A percentile compares a stretch with the other conserved stretches of the same genome.
Conservation (phyloP, 1,140 invertebrate genomes). For the Metopolophium dirhodum region DNA sequence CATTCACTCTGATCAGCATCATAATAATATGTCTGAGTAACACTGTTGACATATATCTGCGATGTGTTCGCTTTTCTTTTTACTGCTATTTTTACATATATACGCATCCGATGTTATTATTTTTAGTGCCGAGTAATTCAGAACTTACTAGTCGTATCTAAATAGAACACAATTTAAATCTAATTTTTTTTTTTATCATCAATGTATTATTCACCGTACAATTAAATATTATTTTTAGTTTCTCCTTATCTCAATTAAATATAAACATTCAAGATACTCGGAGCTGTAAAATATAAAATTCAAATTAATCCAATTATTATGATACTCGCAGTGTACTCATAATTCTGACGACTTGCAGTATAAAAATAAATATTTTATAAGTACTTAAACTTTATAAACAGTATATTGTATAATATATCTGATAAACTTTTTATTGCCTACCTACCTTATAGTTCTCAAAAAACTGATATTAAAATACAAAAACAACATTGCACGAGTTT, state of each 20-base stretch:
- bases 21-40: not conserved
- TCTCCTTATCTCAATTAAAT: not conserved
- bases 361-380: not conserved
- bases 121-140: constrained; percentile 7
- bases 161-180: constrained; percentile 1
- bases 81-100: constrained; percentile 16
- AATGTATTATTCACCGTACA: not conserved
- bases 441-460: not conserved
- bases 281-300: constrained; percentile 8
- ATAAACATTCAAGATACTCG: not conserved
- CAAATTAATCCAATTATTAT: constrained; percentile 3
- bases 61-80: not conserved
- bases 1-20: not conserved
- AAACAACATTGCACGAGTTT: not conserved
- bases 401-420: not conserved
- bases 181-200: not conserved
- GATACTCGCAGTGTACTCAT: not conserved
- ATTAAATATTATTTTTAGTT: constrained; percentile 17
- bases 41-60: not conserved
- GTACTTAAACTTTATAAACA: not conserved
- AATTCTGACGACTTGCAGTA: not conserved
- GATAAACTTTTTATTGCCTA: not conserved
- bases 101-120: constrained; percentile 1
- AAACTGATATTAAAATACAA: constrained; percentile 16
- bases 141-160: not conserved